Base-by-base conservation (phyloP, 2,797 vertebrate species). In the Brachymystax lenok region DNA sequence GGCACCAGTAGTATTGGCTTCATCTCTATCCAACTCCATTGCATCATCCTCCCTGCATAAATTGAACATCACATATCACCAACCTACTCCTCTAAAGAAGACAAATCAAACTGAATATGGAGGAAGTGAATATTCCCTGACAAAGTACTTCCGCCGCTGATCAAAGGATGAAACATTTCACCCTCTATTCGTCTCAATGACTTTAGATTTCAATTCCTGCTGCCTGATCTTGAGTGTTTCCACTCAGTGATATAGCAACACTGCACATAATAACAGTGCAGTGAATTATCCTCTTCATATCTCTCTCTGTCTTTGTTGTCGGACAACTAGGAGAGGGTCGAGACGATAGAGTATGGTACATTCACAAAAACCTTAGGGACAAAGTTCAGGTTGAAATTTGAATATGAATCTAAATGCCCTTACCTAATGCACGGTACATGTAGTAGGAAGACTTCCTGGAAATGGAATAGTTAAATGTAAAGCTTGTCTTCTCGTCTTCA, bases 141-240 rank as follows among this genome's bases (percentile, higher is more conserved):
- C 71, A 59, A n/a, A 72, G 17, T 40, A 21, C 69, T 46, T 70
- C 46, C 6, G 19, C 19, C 10, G 5, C n/a, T 74, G 73, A 74
- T 74, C 73, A 74, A 64, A 74, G 59, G 73, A 54, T 64, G 73
- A 30, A 28, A 64, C 21, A 64, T 59, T 74, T 73, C 54, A n/a
- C 28, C 54, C 54, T 40, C 13, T 35, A 30, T 40, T 73, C 17
- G 12, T 61, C 71, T 64, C 59, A 74, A 50, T 74, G 59, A 46
- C 59, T 74, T 52, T 74, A 35, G 46, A 64, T 64, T 64, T 73
- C 61, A 73, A 73, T 59, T 28, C 54, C 52, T 71, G 21, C 33
- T n/a, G 28, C 28, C 71, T 35, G 50, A 21, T 12, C 71, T 35
- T 40, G 52, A 59, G 52, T 35, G 28, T 51, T 61, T 52, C 33